These are phyloP conservation scores for Lycodopsis pacificus DNA, from an alignment of 2,797 vertebrate genomes.

Conservation along the genomic window DNA sequence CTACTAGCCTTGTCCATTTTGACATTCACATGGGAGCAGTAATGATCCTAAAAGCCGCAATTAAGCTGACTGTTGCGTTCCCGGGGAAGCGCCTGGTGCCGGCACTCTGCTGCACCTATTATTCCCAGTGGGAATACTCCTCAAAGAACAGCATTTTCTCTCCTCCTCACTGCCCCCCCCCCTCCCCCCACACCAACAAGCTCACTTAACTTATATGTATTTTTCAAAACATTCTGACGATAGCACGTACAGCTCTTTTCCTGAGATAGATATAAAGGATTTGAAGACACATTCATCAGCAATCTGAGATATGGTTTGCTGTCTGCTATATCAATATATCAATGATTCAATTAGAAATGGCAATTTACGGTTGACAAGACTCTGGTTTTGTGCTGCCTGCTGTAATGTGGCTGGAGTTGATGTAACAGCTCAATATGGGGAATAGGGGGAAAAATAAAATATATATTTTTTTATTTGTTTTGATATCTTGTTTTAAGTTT, in stretches of 20 bases:
- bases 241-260: background rate
- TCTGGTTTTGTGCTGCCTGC: background rate
- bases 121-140: slow-evolving; percentile 83
- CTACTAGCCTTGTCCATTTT: slow-evolving; percentile 84
- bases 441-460: background rate
- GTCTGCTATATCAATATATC: background rate
- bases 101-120: slow-evolving; percentile 79
- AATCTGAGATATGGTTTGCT: background rate
- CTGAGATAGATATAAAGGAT: background rate
- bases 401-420: background rate
- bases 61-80: slow-evolving; percentile 85
- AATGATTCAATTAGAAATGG: background rate
- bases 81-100: slow-evolving; percentile 78
- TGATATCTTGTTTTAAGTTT: background rate
- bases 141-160: slow-evolving; percentile 71
- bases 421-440: background rate
- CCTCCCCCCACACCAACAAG: background rate
- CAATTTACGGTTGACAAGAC: background rate
- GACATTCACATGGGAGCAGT: slow-evolving; percentile 87
- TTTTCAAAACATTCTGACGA: slow-evolving; percentile 26
- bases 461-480: background rate
- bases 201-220: slow-evolving; percentile 47
- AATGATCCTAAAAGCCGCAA: slow-evolving; percentile 89
- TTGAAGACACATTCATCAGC: slow-evolving; percentile 7
- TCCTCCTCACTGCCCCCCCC: slow-evolving; percentile 18